phyloP scores from a whole-genome alignment of 2,113 vertebrate genomes.

The Rhodinocichla rosea region DNA sequence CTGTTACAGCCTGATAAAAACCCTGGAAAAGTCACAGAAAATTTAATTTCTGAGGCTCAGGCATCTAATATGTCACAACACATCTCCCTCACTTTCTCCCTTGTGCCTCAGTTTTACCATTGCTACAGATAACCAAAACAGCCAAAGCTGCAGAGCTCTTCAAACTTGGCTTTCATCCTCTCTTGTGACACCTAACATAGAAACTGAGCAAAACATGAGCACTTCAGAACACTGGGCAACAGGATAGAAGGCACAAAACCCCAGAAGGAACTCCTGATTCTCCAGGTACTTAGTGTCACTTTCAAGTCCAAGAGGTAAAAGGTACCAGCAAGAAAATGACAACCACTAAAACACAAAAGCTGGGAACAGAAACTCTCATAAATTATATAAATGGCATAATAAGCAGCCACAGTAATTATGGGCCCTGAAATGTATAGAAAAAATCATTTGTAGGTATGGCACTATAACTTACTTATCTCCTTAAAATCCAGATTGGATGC shows the following conservation, averaged over 20 bases:
- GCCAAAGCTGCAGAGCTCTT: background rate
- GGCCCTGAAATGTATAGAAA: background rate
- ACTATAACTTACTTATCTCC: background rate
- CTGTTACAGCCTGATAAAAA: background rate
- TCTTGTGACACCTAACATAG: background rate
- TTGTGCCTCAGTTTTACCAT: background rate
- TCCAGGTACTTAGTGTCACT: background rate
- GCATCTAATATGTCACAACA: background rate
- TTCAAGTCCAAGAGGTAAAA: background rate
- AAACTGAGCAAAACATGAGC: background rate
- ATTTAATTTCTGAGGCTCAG: background rate
- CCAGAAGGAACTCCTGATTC: background rate
- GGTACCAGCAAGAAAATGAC: background rate
- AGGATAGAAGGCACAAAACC: background rate
- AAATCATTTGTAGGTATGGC: background rate
- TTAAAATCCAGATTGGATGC: background rate
- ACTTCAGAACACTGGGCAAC: background rate
- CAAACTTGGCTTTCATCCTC: background rate
- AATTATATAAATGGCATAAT: background rate
- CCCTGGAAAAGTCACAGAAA: background rate
- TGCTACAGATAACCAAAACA: background rate
- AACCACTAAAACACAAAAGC: background rate
- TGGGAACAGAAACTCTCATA: background rate
- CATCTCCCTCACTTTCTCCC: background rate
- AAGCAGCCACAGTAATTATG: background rate